A percentile compares a stretch with the other conserved stretches of the same genome.
Evolutionary conservation across 2,888 invertebrate genomes (phyloP).

Genomic region (Deilephila elpenor): DNA sequence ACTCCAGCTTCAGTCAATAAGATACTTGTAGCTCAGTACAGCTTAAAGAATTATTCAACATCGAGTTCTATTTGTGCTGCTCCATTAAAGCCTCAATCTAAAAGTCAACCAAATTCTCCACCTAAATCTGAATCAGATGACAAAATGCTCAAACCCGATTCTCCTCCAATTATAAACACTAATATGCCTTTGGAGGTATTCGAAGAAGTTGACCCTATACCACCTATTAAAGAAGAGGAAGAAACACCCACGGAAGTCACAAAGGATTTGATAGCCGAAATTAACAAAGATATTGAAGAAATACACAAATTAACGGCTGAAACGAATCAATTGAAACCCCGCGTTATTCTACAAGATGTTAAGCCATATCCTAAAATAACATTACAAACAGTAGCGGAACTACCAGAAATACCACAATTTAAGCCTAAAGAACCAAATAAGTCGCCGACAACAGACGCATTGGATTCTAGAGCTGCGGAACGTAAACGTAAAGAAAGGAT

Average conservation of each 20-base stretch:
- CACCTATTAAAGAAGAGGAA: slow-evolving; percentile 76
- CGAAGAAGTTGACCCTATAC: slow-evolving; percentile 74
- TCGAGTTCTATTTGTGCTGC: slow-evolving; percentile 56
- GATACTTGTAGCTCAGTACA: slow-evolving; percentile 85
- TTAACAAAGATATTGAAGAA: slow-evolving; percentile 81
- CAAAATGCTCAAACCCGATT: slow-evolving; percentile 61
- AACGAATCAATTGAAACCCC: slow-evolving; percentile 70
- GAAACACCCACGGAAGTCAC: slow-evolving; percentile 73
- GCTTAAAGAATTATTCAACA: slow-evolving; percentile 79
- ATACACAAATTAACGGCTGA: slow-evolving; percentile 80
- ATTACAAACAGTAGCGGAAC: slow-evolving; percentile 85
- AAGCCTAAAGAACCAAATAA: slow-evolving; percentile 69
- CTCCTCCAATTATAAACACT: slow-evolving; percentile 59
- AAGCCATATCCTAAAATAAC: slow-evolving; percentile 85
- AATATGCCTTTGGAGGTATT: slow-evolving; percentile 70
- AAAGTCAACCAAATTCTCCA: slow-evolving; percentile 80
- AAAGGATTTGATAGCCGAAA: slow-evolving; percentile 73
- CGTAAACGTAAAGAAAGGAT: slow-evolving; percentile 86
- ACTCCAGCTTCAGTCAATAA: slow-evolving; percentile 82
- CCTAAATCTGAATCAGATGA: slow-evolving; percentile 78
- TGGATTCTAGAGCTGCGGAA: slow-evolving; percentile 78
- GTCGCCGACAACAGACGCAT: slow-evolving; percentile 65
- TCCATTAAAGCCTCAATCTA: slow-evolving; percentile 73
- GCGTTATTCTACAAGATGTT: slow-evolving; percentile 76
- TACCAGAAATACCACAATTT: slow-evolving; percentile 86